Conservation (phyloP, 2,113 vertebrate species). For the Tragelaphus imberbis region DNA sequence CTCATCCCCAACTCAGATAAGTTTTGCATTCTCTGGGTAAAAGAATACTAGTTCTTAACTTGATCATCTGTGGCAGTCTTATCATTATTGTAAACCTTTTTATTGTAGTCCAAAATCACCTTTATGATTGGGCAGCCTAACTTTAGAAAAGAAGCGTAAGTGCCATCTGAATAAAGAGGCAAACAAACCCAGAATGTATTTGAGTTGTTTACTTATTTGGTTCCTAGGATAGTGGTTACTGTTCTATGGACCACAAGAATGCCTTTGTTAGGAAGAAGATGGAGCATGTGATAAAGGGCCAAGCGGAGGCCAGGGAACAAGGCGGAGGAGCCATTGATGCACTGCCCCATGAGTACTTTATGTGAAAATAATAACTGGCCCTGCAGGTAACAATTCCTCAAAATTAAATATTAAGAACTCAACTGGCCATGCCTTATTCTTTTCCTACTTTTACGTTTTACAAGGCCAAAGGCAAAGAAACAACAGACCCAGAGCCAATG, state of each 20-base stretch:
- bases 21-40: not conserved
- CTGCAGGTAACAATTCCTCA: not conserved
- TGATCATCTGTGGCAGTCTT: constrained; percentile 9
- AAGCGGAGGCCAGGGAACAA: not conserved
- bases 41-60: not conserved
- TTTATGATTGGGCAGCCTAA: not conserved
- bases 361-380: not conserved
- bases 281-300: not conserved
- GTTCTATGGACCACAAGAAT: not conserved
- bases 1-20: not conserved
- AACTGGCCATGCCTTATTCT: not conserved
- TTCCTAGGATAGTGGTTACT: not conserved
- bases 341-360: not conserved
- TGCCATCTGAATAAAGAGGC: not conserved
- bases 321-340: not conserved
- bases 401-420: not conserved
- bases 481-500: not conserved
- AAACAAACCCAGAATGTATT: not conserved
- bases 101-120: constrained; percentile 13
- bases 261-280: not conserved
- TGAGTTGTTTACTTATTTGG: not conserved
- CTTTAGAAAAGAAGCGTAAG: not conserved
- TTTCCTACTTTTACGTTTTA: not conserved
- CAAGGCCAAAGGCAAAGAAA: constrained; percentile 6
- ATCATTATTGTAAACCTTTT: not conserved